A percentile compares a stretch with the other conserved stretches of the same genome.
Evolutionary conservation across 2,888 invertebrate genomes (phyloP).

Genomic region (Cosmorhoe ocellata): DNA sequence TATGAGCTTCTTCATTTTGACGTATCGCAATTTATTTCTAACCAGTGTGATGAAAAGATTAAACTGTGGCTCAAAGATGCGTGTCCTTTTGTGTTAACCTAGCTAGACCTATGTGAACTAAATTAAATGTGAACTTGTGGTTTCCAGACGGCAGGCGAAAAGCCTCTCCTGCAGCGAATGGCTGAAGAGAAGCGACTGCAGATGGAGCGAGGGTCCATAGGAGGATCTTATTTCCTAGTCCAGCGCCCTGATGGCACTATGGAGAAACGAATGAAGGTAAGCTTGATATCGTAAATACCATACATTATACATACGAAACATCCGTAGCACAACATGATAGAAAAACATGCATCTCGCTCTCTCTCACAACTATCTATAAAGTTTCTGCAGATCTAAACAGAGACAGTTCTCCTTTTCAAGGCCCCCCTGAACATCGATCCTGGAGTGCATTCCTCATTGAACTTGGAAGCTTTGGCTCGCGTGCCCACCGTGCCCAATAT

Average conservation of each 20-base stretch:
- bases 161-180: slow-evolving; percentile 94
- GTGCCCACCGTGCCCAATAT: slow-evolving; percentile 86
- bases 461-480: slow-evolving; percentile 86
- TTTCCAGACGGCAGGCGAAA: slow-evolving; percentile 83
- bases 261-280: slow-evolving; percentile 93
- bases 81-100: no score
- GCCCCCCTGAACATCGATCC: slow-evolving; percentile 94
- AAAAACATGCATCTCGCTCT: no score
- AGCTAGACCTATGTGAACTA: no score
- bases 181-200: slow-evolving; percentile 95
- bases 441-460: slow-evolving; percentile 95
- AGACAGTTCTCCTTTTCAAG: slow-evolving; percentile 51
- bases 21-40: no score
- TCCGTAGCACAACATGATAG: no score
- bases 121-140: no score
- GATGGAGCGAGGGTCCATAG: slow-evolving; percentile 94
- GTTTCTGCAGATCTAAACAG: slow-evolving; percentile 37
- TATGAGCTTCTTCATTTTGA: no score
- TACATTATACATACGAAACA: no score
- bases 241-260: slow-evolving; percentile 95
- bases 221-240: slow-evolving; percentile 92
- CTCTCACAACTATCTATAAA: background rate
- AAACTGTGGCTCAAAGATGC: no score
- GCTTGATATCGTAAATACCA: slow-evolving; percentile 31
- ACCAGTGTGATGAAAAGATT: no score